A percentile compares a stretch with the other conserved stretches of the same genome.
phyloP scores from a whole-genome alignment of 2,888 invertebrate genomes.

The Meteorus cinctellus region DNA sequence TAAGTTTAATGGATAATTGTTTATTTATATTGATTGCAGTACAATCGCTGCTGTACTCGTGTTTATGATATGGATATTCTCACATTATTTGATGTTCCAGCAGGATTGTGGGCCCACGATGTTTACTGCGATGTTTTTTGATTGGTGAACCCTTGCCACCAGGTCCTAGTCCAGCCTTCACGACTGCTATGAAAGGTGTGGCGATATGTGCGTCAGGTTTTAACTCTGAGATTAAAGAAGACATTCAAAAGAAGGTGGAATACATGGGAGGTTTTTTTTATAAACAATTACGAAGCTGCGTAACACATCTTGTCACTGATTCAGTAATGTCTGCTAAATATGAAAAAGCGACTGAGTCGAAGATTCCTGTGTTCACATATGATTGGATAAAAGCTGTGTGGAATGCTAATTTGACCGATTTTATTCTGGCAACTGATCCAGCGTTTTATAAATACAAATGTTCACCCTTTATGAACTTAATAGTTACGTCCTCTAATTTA shows the following conservation, averaged over 20 bases:
- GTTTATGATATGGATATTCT: constrained; percentile 4
- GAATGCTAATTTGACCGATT: constrained; percentile 79
- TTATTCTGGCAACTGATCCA: constrained; percentile 78
- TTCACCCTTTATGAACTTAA: constrained; percentile 85
- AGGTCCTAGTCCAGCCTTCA: constrained; percentile 84
- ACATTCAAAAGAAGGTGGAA: constrained; percentile 78
- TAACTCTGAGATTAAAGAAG: constrained; percentile 75
- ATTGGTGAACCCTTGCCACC: constrained; percentile 84
- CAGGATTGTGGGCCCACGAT: constrained; percentile 89
- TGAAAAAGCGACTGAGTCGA: constrained; percentile 81
- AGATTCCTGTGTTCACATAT: constrained; percentile 82
- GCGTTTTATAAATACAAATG: constrained; percentile 79
- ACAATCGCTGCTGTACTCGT: too few relatives aligned
- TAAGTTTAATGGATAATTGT: constrained; percentile 74
- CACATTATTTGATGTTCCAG: constrained; percentile 60
- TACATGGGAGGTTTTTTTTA: constrained; percentile 87
- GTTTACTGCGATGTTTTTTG: constrained; percentile 83
- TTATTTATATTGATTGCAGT: neutral
- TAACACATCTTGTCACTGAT: constrained; percentile 89
- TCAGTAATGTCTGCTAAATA: constrained; percentile 86
- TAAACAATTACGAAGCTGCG: constrained; percentile 78
- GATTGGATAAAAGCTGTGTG: constrained; percentile 89
- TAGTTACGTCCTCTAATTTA: constrained; percentile 87
- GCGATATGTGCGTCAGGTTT: constrained; percentile 80
- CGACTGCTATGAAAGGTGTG: constrained; percentile 85